A percentile compares a stretch with the other conserved stretches of the same genome.
Evolutionary conservation across 2,888 invertebrate species (phyloP).

Genomic region (Lycocerus yunnanus): DNA sequence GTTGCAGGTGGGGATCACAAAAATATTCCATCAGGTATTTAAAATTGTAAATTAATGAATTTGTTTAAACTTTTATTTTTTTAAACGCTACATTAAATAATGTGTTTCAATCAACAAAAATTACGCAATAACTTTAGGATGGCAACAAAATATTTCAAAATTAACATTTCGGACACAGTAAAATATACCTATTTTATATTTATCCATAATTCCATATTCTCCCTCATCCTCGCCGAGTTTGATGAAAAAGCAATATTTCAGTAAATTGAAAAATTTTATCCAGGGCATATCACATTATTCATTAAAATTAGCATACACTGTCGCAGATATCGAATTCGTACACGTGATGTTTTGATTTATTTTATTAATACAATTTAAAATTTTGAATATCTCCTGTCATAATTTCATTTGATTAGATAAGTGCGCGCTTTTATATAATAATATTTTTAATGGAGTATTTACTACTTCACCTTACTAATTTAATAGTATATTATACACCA

Average conservation of each 20-base stretch:
- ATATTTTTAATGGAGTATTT: too few relatives aligned
- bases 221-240: background rate
- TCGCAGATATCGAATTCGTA: background rate
- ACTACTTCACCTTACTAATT: too few relatives aligned
- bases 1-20: background rate
- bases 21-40: background rate
- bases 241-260: background rate
- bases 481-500: too few relatives aligned
- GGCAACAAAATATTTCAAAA: background rate
- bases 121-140: background rate
- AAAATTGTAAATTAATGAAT: too few relatives aligned
- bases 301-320: conserved; percentile 3
- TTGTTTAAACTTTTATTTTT: background rate
- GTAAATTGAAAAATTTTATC: background rate
- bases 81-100: background rate
- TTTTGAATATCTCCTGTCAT: background rate
- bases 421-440: background rate
- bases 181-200: background rate
- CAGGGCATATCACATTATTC: background rate
- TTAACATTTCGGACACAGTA: background rate
- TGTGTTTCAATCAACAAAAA: background rate
- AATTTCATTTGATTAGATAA: background rate
- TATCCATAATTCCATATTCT: background rate
- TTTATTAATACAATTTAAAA: background rate
- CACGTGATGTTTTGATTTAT: conserved; percentile 1